Percentiles rank a stretch among this genome's conserved stretches.
These are phyloP conservation scores for Paramisgurnus dabryanus DNA, from an alignment of 2,113 vertebrate genomes.

Conservation along the genomic window DNA sequence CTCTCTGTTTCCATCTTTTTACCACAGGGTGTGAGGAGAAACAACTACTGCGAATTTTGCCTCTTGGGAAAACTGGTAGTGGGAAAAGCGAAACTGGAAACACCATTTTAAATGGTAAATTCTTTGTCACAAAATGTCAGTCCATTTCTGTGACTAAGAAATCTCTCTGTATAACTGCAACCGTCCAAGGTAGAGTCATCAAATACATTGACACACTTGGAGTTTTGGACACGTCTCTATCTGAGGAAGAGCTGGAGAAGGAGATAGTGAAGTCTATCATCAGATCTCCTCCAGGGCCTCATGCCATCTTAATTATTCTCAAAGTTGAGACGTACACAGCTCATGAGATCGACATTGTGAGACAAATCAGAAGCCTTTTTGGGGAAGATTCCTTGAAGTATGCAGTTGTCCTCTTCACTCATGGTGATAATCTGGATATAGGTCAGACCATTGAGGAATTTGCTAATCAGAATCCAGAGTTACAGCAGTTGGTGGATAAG, in stretches of 20 bases:
- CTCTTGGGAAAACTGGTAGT: conserved; percentile 41
- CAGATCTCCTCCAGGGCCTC: not conserved
- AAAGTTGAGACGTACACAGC: conserved; percentile 18
- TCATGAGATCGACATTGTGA: conserved; percentile 24
- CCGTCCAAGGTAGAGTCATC: not conserved
- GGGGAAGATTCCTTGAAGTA: conserved; percentile 9
- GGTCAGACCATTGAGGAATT: conserved; percentile 17
- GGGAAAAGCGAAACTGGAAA: conserved; percentile 46
- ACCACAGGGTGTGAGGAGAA: no score
- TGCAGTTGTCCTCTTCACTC: not conserved
- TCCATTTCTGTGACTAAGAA: not conserved
- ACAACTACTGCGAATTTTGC: conserved; percentile 8
- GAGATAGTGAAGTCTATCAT: not conserved
- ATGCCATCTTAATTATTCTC: conserved; percentile 36
- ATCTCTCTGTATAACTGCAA: not conserved
- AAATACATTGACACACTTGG: conserved; percentile 35
- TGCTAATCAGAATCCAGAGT: not conserved
- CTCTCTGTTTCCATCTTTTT: no score
- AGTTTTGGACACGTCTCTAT: not conserved
- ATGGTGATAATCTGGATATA: conserved; percentile 15
- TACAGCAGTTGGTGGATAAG: conserved; percentile 9
- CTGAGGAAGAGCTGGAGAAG: not conserved
- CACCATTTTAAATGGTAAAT: conserved; percentile 7
- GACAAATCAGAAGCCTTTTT: not conserved
- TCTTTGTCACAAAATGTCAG: not conserved